Evolutionary conservation across 2,113 vertebrate genomes (phyloP).

Genomic region (Hippocampus mohnikei): DNA sequence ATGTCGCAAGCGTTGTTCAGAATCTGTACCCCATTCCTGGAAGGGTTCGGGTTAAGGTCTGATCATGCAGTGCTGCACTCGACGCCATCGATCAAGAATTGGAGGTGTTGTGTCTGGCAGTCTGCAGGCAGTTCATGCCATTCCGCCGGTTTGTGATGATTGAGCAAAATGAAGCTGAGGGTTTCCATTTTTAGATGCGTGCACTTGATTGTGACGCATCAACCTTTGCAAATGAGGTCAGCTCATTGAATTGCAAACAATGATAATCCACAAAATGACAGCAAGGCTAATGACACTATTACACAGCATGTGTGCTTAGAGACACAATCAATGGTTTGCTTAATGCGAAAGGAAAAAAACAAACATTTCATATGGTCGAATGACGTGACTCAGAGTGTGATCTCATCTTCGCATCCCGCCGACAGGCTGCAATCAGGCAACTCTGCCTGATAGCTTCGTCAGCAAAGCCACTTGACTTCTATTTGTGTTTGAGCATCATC

Average conservation of each 20-base stretch:
- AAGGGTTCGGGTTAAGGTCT: too few species aligned
- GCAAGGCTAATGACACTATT: neutral
- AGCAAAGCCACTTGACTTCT: neutral
- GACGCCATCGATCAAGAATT: too few species aligned
- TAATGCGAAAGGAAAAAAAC: conserved; percentile 1
- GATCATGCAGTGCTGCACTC: too few species aligned
- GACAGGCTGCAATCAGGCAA: conserved; percentile 9
- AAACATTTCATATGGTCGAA: neutral
- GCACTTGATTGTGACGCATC: too few species aligned
- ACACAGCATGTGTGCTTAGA: neutral
- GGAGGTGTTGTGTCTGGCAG: too few species aligned
- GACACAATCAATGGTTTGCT: conserved; percentile 8
- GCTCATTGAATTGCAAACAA: too few species aligned
- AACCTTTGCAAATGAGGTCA: too few species aligned
- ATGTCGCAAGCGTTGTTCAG: too few species aligned
- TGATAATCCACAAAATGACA: neutral
- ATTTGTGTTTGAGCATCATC: conserved; percentile 9
- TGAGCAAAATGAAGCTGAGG: neutral
- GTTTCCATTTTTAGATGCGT: neutral
- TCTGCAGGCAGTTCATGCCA: too few species aligned
- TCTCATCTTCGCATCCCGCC: conserved; percentile 27
- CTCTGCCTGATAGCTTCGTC: conserved; percentile 26
- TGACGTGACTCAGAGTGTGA: conserved; percentile 4
- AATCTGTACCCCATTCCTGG: too few species aligned
- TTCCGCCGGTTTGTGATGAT: neutral